Evolutionary conservation across 2,797 vertebrate genomes (phyloP).

Genomic region (Carcharodon carcharias): DNA sequence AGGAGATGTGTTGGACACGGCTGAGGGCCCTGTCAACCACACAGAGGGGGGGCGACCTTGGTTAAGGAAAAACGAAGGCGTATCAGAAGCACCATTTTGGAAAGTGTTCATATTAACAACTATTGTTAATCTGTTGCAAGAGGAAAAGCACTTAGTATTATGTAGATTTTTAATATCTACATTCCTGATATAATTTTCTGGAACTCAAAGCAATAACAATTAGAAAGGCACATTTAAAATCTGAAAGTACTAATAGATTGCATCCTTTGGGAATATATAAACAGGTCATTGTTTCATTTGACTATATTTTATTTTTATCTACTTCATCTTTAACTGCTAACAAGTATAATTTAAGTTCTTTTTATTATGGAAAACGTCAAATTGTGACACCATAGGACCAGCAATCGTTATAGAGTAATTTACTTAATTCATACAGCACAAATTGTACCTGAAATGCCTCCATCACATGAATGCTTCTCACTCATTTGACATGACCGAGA

Average conservation of each 20-base stretch:
- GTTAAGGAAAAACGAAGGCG: too few species aligned
- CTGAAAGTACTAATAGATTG: not conserved
- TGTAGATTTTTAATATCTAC: not conserved
- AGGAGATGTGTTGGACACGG: too few species aligned
- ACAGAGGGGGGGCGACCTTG: too few species aligned
- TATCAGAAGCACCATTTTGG: too few species aligned
- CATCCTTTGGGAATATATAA: not conserved
- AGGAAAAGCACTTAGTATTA: not conserved
- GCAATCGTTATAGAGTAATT: not conserved
- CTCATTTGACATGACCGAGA: slow-evolving; percentile 1
- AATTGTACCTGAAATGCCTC: not conserved
- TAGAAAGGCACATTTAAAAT: not conserved
- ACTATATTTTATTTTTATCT: not conserved
- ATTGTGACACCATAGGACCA: not conserved
- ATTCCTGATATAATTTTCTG: not conserved
- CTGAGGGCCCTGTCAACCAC: too few species aligned
- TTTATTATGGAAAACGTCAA: not conserved
- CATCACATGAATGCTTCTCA: not conserved
- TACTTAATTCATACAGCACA: not conserved
- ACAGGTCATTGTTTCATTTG: not conserved
- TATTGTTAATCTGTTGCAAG: not conserved
- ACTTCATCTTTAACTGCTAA: not conserved
- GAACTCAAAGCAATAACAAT: not conserved
- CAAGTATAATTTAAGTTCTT: not conserved
- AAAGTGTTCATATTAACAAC: not conserved